Conservation (phyloP, 2,113 vertebrate genomes). For the Archocentrus centrarchus region DNA sequence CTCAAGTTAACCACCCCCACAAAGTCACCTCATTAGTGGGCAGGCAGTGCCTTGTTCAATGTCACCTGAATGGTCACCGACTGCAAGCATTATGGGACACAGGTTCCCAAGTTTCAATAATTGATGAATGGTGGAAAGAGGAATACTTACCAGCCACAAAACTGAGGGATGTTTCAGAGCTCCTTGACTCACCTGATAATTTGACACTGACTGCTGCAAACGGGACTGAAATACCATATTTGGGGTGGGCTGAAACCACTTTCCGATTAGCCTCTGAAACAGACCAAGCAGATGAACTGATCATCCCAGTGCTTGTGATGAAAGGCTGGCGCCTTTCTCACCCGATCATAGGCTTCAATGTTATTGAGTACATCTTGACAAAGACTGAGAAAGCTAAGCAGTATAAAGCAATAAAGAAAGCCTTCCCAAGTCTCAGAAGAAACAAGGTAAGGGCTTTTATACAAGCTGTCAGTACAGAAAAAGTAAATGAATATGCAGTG, state of each 20-base stretch:
- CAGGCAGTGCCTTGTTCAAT: not conserved
- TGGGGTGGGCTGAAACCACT: conserved; percentile 28
- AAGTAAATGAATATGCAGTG: not conserved
- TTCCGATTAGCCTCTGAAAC: conserved; percentile 7
- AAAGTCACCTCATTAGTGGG: conserved; percentile 12
- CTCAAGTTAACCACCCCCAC: not conserved
- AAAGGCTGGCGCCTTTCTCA: not conserved
- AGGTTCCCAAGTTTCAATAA: not conserved
- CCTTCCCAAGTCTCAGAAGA: conserved; percentile 6
- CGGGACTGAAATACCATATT: conserved; percentile 13
- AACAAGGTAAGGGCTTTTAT: conserved; percentile 27
- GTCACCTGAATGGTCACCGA: not conserved
- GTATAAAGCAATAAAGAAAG: not conserved
- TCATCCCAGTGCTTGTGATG: conserved; percentile 13
- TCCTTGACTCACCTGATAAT: conserved; percentile 16
- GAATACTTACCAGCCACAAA: not conserved
- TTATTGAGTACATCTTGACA: conserved; percentile 32
- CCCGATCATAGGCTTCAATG: conserved; percentile 51
- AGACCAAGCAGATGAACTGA: not conserved
- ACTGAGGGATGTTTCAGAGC: conserved; percentile 33
- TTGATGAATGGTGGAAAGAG: conserved; percentile 5
- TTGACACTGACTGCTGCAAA: conserved; percentile 40
- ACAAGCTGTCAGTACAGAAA: not conserved
- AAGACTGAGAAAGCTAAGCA: not conserved
- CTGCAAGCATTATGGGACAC: not conserved